Conservation (phyloP, 2,797 vertebrate genomes). For the Pelochelys cantorii region DNA sequence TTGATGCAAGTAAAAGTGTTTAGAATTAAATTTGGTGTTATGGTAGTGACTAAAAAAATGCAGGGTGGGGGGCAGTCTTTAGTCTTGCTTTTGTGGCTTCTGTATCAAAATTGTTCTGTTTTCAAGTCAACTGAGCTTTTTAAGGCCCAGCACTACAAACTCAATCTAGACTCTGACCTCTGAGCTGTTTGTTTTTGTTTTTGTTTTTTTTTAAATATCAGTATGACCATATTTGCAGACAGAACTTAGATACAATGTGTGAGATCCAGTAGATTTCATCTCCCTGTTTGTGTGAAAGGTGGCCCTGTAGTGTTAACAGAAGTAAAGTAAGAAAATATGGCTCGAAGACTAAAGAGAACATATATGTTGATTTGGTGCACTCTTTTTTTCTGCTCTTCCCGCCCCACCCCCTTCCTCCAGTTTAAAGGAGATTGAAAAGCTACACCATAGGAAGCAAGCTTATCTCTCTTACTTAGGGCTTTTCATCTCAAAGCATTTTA, state of each 20-base stretch:
- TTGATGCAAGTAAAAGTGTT: background rate
- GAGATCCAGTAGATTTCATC: background rate
- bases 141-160: background rate
- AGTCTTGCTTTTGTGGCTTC: background rate
- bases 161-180: background rate
- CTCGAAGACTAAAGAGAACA: background rate
- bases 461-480: too few relatives aligned
- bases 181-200: background rate
- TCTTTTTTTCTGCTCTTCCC: too few relatives aligned
- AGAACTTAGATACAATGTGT: background rate
- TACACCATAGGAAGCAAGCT: background rate
- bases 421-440: background rate
- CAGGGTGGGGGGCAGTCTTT: background rate
- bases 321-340: background rate
- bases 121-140: background rate
- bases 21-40: background rate
- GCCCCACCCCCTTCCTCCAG: background rate
- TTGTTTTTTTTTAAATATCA: background rate
- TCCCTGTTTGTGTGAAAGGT: too few relatives aligned
- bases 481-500: too few relatives aligned
- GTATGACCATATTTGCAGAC: background rate
- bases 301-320: too few relatives aligned
- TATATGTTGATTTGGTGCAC: too few relatives aligned
- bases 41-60: background rate
- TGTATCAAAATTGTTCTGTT: background rate